Conservation (phyloP, 2,888 invertebrate genomes). For the Tinea trinotella region DNA sequence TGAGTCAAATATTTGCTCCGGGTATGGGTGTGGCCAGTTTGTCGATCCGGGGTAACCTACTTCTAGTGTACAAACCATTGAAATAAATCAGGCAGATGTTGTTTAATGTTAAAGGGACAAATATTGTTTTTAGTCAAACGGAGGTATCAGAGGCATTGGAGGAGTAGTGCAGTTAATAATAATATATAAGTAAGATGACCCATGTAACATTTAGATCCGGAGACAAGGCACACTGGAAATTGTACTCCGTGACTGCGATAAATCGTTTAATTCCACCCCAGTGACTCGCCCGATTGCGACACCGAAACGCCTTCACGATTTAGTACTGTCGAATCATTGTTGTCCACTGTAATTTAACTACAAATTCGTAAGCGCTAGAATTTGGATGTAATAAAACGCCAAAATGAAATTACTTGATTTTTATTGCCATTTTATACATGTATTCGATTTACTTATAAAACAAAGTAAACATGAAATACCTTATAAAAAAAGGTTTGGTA, state of each 20-base stretch:
- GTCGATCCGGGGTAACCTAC: too few relatives aligned
- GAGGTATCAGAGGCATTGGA: too few relatives aligned
- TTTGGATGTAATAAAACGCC: background rate
- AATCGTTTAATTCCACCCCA: constrained; percentile 65
- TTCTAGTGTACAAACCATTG: too few relatives aligned
- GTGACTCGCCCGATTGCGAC: constrained; percentile 58
- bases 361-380: background rate
- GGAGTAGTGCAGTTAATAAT: too few relatives aligned
- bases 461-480: too few relatives aligned
- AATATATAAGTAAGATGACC: constrained; percentile 24
- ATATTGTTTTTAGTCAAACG: too few relatives aligned
- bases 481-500: too few relatives aligned
- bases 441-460: background rate
- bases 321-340: constrained; percentile 19
- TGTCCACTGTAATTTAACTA: constrained; percentile 3
- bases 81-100: too few relatives aligned
- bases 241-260: constrained; percentile 58
- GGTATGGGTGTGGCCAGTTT: too few relatives aligned
- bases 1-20: too few relatives aligned
- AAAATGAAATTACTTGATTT: background rate
- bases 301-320: constrained; percentile 46
- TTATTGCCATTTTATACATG: background rate
- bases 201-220: constrained; percentile 37
- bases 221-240: constrained; percentile 28
- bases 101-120: too few relatives aligned